Evolutionary conservation across 2,113 vertebrate species (phyloP).

Genomic region (Mirza zaza): DNA sequence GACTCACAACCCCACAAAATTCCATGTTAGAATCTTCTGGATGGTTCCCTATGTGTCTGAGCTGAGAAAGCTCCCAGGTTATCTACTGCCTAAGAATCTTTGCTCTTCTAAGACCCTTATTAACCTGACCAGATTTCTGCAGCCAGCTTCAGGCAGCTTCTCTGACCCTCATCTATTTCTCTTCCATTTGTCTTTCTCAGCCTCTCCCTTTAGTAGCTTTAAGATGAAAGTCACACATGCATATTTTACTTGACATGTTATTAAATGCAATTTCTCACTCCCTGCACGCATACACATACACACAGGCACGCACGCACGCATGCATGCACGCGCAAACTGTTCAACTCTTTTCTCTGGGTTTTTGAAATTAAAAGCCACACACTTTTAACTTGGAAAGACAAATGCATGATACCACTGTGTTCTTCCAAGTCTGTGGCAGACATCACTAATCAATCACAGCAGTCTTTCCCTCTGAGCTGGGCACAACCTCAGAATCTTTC

Average conservation of each 20-base stretch:
- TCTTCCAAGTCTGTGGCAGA: not conserved
- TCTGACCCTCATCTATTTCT: not conserved
- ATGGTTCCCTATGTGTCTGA: not conserved
- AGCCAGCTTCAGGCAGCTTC: not conserved
- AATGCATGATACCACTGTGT: not conserved
- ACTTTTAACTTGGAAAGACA: constrained; percentile 27
- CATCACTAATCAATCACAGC: constrained; percentile 40
- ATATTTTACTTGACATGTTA: constrained; percentile 19
- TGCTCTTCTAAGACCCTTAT: not conserved
- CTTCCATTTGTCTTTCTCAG: not conserved
- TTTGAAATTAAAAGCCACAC: not conserved
- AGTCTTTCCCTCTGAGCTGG: not conserved
- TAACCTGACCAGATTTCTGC: not conserved
- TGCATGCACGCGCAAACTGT: not conserved
- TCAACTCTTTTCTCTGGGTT: not conserved
- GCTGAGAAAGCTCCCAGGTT: not conserved
- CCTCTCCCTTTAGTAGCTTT: not conserved
- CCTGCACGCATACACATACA: not conserved
- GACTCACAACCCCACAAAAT: not conserved
- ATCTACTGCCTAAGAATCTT: not conserved
- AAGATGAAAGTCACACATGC: not conserved
- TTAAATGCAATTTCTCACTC: not conserved
- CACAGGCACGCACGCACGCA: no score
- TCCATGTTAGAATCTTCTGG: not conserved
- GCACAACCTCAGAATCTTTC: not conserved